Evolutionary conservation across 1,140 invertebrate species (phyloP).

Genomic region (Coenobita brevimanus): DNA sequence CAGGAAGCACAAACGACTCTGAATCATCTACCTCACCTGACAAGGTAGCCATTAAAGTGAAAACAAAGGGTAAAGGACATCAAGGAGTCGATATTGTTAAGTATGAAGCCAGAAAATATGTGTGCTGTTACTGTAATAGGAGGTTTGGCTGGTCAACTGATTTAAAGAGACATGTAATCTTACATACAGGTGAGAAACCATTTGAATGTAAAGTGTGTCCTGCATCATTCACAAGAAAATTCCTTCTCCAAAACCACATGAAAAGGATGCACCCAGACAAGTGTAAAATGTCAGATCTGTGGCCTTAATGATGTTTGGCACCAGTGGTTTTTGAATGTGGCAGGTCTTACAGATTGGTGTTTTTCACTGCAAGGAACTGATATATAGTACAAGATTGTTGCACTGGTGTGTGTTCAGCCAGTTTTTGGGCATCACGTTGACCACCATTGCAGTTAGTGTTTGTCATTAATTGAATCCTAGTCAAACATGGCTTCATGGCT

Average conservation of each 20-base stretch:
- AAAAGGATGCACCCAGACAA: slow-evolving; percentile 65
- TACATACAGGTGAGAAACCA: slow-evolving; percentile 69
- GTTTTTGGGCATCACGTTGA: no score
- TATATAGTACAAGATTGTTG: background rate
- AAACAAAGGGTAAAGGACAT: slow-evolving; percentile 37
- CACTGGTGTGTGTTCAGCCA: background rate
- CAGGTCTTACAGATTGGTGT: slow-evolving; percentile 13
- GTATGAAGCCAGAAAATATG: slow-evolving; percentile 62
- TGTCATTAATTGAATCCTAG: slow-evolving; percentile 6
- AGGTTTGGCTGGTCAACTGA: slow-evolving; percentile 69
- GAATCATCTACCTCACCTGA: slow-evolving; percentile 5
- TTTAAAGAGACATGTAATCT: slow-evolving; percentile 67
- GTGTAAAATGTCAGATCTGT: slow-evolving; percentile 64
- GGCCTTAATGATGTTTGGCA: slow-evolving; percentile 52
- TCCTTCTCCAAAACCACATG: slow-evolving; percentile 68
- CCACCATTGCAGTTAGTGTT: no score
- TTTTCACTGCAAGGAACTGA: slow-evolving; percentile 5
- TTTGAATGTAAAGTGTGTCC: slow-evolving; percentile 67
- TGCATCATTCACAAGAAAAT: slow-evolving; percentile 66
- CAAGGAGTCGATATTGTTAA: slow-evolving; percentile 54
- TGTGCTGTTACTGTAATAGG: slow-evolving; percentile 66
- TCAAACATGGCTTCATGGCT: background rate
- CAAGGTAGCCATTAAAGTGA: slow-evolving; percentile 44
- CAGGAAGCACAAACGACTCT: slow-evolving; percentile 16
- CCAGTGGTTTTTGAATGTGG: background rate